These are phyloP conservation scores for Archegozetes longisetosus DNA, from an alignment of 1,140 invertebrate genomes.

Conservation along the genomic window DNA sequence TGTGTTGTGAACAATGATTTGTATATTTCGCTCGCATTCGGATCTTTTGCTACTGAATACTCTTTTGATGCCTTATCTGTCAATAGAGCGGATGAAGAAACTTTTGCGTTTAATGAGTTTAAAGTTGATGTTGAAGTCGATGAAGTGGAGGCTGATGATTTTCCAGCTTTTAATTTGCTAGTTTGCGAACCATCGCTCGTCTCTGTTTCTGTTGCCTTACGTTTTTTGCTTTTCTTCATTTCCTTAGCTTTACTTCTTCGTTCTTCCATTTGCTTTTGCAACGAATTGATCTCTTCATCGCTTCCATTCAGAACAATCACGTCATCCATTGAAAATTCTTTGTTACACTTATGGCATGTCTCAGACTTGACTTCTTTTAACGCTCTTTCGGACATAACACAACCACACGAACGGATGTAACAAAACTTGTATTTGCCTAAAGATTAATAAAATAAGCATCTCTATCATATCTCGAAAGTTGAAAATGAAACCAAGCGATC, in stretches of 20 bases:
- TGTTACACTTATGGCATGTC: conserved; percentile 25
- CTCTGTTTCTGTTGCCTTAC: neutral
- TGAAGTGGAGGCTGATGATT: neutral
- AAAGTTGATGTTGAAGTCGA: conserved; percentile 3
- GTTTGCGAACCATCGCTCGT: neutral
- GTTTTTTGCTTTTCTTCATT: conserved; percentile 34
- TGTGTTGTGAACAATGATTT: conserved; percentile 90
- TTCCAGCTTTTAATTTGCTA: neutral
- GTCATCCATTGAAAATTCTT: conserved; percentile 40
- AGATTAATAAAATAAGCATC: conserved; percentile 10
- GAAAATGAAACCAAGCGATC: too few species aligned
- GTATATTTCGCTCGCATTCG: conserved; percentile 69
- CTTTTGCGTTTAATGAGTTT: neutral
- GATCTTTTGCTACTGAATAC: conserved; percentile 80
- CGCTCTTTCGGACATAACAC: conserved; percentile 87
- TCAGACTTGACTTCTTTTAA: conserved; percentile 66
- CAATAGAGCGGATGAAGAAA: conserved; percentile 9
- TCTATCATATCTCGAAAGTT: too few species aligned
- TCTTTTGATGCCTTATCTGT: conserved; percentile 25
- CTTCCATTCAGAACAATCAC: conserved; percentile 70
- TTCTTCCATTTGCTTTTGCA: conserved; percentile 44
- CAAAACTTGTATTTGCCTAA: conserved; percentile 54
- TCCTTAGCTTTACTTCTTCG: conserved; percentile 47
- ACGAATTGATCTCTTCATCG: conserved; percentile 47
- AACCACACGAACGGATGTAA: conserved; percentile 84